Evolutionary conservation across 2,888 invertebrate species (phyloP).

Genomic region (Chrysolina oricalcia): DNA sequence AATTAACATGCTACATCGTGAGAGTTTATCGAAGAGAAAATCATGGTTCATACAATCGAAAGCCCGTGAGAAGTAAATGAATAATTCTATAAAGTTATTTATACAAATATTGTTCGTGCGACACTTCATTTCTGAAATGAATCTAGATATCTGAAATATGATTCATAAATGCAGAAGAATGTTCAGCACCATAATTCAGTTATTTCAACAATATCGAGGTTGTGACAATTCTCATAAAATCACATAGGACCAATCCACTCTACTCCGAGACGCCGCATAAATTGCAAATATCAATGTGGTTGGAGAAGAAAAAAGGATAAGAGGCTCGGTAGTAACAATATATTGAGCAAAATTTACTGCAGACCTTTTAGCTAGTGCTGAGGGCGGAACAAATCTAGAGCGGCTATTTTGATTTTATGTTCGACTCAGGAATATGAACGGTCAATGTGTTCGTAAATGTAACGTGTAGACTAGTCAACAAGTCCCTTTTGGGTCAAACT

Average conservation of each 20-base stretch:
- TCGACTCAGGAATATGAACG: neutral
- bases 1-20: too few species aligned
- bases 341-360: conserved; percentile 1
- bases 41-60: too few species aligned
- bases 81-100: too few species aligned
- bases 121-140: too few species aligned
- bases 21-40: too few species aligned
- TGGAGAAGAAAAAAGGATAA: conserved; percentile 15
- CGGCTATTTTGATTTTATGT: neutral
- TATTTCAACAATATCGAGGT: neutral
- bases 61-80: too few species aligned
- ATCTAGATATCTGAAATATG: too few species aligned
- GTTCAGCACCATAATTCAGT: conserved; percentile 1
- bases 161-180: neutral
- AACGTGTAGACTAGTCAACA: too few species aligned
- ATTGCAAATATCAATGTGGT: neutral
- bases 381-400: neutral
- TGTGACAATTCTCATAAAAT: conserved; percentile 13
- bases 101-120: too few species aligned
- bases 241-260: conserved; percentile 1
- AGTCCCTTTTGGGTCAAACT: too few species aligned
- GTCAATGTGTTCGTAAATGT: neutral
- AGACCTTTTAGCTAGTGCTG: neutral
- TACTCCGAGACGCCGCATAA: neutral
- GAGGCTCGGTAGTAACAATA: conserved; percentile 10